These are phyloP conservation scores for Bradypus variegatus DNA, from an alignment of 2,797 vertebrate genomes.

Conservation along the genomic window DNA sequence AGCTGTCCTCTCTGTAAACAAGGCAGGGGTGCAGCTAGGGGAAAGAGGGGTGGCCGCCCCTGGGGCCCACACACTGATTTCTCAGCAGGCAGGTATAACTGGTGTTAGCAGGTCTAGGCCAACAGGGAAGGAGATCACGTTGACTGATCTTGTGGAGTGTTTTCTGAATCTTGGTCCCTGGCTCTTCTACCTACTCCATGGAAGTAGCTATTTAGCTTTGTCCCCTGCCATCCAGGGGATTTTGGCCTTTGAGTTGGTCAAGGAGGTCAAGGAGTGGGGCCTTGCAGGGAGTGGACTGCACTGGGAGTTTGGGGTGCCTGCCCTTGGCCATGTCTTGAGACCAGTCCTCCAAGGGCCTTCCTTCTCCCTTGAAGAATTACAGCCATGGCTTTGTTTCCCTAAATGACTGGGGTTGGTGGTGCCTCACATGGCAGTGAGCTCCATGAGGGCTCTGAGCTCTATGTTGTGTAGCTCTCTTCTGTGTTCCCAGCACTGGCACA, in stretches of 20 bases:
- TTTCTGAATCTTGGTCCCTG: too few species aligned
- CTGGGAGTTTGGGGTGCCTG: background rate
- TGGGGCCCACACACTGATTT: background rate
- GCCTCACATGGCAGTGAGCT: fast-evolving
- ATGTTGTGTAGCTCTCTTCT: background rate
- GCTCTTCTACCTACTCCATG: background rate
- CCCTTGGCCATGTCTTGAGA: background rate
- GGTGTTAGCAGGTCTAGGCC: fast-evolving
- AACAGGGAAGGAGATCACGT: background rate
- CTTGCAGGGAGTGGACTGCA: background rate
- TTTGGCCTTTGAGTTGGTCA: background rate
- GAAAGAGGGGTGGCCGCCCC: too few species aligned
- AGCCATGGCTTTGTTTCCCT: background rate
- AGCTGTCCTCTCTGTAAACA: background rate
- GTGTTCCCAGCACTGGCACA: background rate
- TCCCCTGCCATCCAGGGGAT: too few species aligned
- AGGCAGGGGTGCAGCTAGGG: too few species aligned
- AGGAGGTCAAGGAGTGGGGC: background rate
- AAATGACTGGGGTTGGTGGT: background rate
- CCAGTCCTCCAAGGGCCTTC: background rate
- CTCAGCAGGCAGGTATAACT: background rate
- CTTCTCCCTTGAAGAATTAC: background rate
- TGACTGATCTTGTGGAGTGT: background rate
- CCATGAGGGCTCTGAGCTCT: background rate
- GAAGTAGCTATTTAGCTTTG: background rate